Evolutionary conservation across 2,888 invertebrate genomes (phyloP).

Genomic region (Oasisia sp.): DNA sequence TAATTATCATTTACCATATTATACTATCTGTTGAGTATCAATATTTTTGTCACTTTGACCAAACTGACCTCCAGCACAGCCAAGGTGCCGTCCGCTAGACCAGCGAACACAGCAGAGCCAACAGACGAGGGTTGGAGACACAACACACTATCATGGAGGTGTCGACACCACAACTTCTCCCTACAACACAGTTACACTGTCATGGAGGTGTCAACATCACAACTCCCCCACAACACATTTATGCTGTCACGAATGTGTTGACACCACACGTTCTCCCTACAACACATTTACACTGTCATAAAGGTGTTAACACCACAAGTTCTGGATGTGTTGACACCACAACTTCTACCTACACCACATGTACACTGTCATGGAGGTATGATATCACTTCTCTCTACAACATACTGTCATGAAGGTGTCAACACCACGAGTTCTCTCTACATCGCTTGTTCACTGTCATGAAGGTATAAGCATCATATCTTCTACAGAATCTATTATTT

Average conservation of each 20-base stretch:
- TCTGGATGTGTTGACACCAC: conserved; percentile 36
- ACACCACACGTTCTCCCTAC: too few species aligned
- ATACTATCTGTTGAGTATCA: too few species aligned
- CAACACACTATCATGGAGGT: conserved; percentile 67
- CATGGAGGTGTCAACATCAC: not conserved
- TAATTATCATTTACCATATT: too few species aligned
- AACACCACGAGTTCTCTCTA: too few species aligned
- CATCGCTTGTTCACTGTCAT: too few species aligned
- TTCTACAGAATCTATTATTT: not conserved
- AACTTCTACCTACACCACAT: too few species aligned
- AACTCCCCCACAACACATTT: not conserved
- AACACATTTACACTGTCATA: too few species aligned
- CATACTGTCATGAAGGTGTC: not conserved
- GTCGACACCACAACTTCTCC: conserved; percentile 65
- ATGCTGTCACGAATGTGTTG: conserved; percentile 65
- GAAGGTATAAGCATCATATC: too few species aligned
- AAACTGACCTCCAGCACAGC: conserved; percentile 67
- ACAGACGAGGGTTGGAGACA: conserved; percentile 63
- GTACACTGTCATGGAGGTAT: too few species aligned
- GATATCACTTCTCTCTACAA: too few species aligned
- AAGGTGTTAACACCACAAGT: too few species aligned
- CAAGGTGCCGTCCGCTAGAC: conserved; percentile 69
- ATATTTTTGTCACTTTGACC: too few species aligned
- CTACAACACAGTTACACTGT: conserved; percentile 45
- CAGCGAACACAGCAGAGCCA: conserved; percentile 64